Evolutionary conservation across 2,888 invertebrate species (phyloP), one percentile per base, ranked within the genome.

Genomic region (Eristalinus sepulchralis): DNA sequence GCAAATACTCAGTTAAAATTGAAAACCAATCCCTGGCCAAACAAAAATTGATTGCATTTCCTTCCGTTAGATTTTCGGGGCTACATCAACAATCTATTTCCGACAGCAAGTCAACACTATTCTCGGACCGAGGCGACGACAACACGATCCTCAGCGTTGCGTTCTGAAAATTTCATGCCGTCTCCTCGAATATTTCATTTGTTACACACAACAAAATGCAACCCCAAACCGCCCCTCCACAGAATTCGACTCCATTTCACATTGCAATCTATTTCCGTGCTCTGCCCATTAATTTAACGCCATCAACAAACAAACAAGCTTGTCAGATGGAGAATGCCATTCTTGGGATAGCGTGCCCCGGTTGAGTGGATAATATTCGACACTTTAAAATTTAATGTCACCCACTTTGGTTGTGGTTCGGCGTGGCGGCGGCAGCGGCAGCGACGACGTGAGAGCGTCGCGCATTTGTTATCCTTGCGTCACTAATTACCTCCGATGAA

Each of bases 401-500:
- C 2, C 85, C 85, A 82, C 85, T 78, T 82, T 31, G 62, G 78
- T 73, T 68, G 82, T 34, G 47, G 11, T 5, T 27, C 27, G 27
- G 27, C 27, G 27, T 27, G 27, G 63, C 77, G 27, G 9, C 55
- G 47, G 11, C n/a, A n/a, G n/a, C n/a, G n/a, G n/a, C n/a, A n/a
- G n/a, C n/a, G n/a, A n/a, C n/a, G n/a, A n/a, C n/a, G n/a, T n/a
- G n/a, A n/a, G n/a, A n/a, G n/a, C 33, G 47, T 72, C 47, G n/a
- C 82, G 72, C 77, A 78, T 78, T 78, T 84, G 68, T 85, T 64
- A 82, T 82, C 68, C 67, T 82, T 86, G 73, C 82, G 77, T 82
- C 83, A 86, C 86, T 86, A 86, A 86, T 86, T 86, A 82, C 83
- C 83, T 71, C 66, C 73, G 83, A 86, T 86, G 83, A 79, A 86